Evolutionary conservation across 2,797 vertebrate species (phyloP).

Genomic region (Microctenopoma lineatum): DNA sequence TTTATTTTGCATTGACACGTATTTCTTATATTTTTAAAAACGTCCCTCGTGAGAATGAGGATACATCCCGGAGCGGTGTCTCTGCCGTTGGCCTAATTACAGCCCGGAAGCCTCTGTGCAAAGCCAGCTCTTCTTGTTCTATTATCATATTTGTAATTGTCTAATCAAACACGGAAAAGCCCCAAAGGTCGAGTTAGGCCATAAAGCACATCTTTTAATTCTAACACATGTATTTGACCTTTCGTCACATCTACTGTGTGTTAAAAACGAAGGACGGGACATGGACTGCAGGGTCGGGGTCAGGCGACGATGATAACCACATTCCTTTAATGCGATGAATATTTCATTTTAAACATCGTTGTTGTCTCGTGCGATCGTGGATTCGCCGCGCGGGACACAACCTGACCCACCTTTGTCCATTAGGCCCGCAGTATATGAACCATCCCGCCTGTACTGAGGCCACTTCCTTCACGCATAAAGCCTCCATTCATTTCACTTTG

Average conservation of each 20-base stretch:
- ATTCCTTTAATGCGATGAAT: not conserved
- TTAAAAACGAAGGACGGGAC: not conserved
- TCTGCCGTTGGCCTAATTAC: not conserved
- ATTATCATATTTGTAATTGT: too few species aligned
- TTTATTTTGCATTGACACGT: not conserved
- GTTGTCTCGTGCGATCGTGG: not conserved
- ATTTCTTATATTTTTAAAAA: not conserved
- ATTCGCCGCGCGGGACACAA: not conserved
- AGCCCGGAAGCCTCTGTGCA: not conserved
- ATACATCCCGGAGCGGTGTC: not conserved
- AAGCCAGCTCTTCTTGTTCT: not conserved
- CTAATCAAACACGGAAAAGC: not conserved
- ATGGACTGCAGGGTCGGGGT: not conserved
- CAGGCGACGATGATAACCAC: not conserved
- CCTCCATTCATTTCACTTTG: conserved; percentile 59
- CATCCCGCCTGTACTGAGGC: conserved; percentile 34
- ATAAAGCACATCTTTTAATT: not conserved
- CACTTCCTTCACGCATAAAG: conserved; percentile 58
- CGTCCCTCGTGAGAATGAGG: not conserved
- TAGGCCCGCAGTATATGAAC: conserved; percentile 14
- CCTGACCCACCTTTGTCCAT: conserved; percentile 17
- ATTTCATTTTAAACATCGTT: not conserved
- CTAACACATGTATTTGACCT: not conserved
- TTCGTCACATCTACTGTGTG: too few species aligned
- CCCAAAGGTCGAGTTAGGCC: conserved; percentile 3